phyloP scores from a whole-genome alignment of 2,888 invertebrate genomes.

The Diadegma fenestrale region DNA sequence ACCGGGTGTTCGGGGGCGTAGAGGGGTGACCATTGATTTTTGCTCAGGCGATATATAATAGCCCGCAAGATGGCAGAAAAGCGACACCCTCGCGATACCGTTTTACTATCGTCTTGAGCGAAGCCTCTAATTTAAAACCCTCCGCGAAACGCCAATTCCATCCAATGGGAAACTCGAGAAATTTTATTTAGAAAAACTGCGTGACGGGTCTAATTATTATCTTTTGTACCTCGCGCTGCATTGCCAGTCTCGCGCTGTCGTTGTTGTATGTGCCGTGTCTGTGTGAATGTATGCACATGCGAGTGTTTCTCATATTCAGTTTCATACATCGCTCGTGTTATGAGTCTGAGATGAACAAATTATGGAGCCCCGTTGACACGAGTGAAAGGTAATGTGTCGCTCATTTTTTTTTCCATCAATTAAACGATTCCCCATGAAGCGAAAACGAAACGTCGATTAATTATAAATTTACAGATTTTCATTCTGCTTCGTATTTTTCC shows the following conservation, averaged over 20 bases:
- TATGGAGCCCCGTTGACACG: conserved; percentile 83
- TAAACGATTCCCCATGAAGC: background rate
- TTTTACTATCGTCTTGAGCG: conserved; percentile 77
- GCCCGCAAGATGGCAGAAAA: conserved; percentile 70
- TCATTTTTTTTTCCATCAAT: too few relatives aligned
- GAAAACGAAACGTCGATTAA: background rate
- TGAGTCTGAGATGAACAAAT: conserved; percentile 70
- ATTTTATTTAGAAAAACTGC: background rate
- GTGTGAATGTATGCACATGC: background rate
- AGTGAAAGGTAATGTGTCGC: conserved; percentile 71
- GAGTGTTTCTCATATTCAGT: conserved; percentile 23
- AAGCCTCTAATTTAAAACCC: conserved; percentile 35
- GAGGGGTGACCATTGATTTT: conserved; percentile 70
- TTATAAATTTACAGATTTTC: background rate
- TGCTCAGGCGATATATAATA: conserved; percentile 62
- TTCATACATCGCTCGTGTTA: conserved; percentile 65
- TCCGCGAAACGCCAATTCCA: background rate
- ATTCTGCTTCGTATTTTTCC: background rate
- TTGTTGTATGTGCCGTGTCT: background rate
- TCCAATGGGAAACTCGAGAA: background rate
- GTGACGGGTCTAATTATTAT: background rate
- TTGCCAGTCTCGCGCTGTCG: background rate
- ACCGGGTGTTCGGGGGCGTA: conserved; percentile 31
- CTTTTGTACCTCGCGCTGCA: background rate
- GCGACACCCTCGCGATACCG: conserved; percentile 77